Percentiles rank a stretch among this genome's conserved stretches.
phyloP scores from a whole-genome alignment of 2,797 vertebrate genomes.

The Arctocebus calabarensis region DNA sequence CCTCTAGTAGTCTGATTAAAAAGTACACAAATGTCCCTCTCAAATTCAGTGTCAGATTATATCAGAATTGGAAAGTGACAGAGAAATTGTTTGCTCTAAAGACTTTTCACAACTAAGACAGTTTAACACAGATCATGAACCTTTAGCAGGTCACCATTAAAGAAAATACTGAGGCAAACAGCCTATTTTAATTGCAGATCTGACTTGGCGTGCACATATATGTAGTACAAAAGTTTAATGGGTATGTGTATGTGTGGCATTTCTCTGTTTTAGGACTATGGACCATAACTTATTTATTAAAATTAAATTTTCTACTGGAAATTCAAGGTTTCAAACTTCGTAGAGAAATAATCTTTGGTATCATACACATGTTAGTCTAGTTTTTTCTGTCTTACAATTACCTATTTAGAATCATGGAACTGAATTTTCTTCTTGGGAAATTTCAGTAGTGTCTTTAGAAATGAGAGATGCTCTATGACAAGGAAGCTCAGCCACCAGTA shows the following conservation, averaged over 20 bases:
- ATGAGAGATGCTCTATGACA: not conserved
- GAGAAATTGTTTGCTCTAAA: not conserved
- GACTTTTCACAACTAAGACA: not conserved
- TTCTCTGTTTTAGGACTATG: not conserved
- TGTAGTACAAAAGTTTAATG: not conserved
- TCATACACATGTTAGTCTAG: not conserved
- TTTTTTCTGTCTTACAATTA: not conserved
- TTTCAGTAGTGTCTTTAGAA: not conserved
- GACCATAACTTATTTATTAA: not conserved
- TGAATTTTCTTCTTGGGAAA: slow-evolving; percentile 38
- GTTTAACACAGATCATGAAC: not conserved
- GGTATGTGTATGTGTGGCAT: not conserved
- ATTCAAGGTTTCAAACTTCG: not conserved
- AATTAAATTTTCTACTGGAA: not conserved
- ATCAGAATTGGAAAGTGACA: not conserved
- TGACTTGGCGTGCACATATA: not conserved
- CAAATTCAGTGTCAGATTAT: not conserved
- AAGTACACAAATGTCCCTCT: not conserved
- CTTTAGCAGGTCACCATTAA: not conserved
- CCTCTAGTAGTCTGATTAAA: not conserved
- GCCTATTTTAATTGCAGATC: not conserved
- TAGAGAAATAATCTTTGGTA: not conserved
- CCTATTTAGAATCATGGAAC: not conserved
- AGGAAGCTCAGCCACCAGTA: not conserved
- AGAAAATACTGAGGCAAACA: not conserved